These are phyloP conservation scores for Morus bassanus DNA, from an alignment of 2,797 vertebrate genomes.

Conservation along the genomic window DNA sequence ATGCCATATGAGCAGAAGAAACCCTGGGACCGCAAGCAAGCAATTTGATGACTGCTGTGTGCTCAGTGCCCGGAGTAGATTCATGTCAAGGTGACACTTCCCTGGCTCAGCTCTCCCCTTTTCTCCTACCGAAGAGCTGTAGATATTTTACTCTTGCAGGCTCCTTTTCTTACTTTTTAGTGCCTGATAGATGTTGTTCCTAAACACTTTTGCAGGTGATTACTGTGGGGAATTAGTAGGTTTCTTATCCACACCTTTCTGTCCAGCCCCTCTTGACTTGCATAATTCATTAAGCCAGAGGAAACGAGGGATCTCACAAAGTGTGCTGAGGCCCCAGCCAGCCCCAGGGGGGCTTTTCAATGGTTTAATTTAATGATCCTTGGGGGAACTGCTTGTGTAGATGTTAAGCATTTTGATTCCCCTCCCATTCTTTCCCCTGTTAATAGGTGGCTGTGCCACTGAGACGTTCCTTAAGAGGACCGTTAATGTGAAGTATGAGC, in stretches of 20 bases:
- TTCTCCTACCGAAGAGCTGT: not conserved
- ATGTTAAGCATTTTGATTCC: not conserved
- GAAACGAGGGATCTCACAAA: conserved; percentile 21
- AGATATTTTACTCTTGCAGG: not conserved
- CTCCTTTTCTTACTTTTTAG: not conserved
- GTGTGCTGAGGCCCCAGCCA: not conserved
- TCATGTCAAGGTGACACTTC: conserved; percentile 53
- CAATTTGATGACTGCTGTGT: conserved; percentile 38
- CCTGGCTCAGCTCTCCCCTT: not conserved
- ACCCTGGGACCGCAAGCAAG: not conserved
- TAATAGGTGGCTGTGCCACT: conserved; percentile 19
- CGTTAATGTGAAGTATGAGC: not conserved
- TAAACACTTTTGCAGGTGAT: conserved; percentile 62
- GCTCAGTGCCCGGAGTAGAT: conserved; percentile 1
- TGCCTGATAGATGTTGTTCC: conserved; percentile 31
- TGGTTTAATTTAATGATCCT: not conserved
- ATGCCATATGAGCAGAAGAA: conserved; percentile 59
- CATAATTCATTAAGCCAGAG: conserved; percentile 52
- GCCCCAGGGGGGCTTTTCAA: not conserved
- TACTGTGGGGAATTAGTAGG: conserved; percentile 46
- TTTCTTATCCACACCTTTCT: conserved; percentile 59
- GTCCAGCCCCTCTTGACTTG: conserved; percentile 22
- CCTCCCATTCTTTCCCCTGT: conserved; percentile 21
- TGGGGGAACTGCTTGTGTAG: not conserved
- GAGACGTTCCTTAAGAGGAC: not conserved